Base-by-base conservation (phyloP, 2,888 invertebrate species). In the Artemia sinica region DNA sequence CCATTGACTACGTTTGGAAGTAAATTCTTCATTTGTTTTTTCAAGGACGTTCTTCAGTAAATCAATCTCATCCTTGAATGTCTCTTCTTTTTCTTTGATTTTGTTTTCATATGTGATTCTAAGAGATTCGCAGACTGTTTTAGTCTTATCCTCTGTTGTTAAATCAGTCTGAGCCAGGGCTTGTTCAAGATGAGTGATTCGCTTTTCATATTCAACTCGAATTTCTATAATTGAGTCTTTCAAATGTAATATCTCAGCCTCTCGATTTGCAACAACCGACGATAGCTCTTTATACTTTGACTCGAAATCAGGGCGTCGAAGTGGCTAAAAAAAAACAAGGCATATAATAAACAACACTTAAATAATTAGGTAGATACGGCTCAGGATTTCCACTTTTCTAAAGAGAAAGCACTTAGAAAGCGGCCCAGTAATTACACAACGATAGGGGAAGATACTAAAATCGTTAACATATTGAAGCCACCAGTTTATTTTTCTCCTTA, bases 221-320 rank as follows among this genome's bases (percentile, higher is more conserved):
- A 58, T 58, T 28, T 28, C 14, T 9, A 18, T 58, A 1, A 58
- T n/a, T n/a, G 63, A 58, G 63, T 58, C 63, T 28, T 28, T n/a
- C 63, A 58, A 58, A 58, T 58, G 63, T n/a, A 58, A n/a, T 18
- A 58, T 58, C 63, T 58, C 63, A 18, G 8, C 63, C 2, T 58
- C 28, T 10, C 63, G 63, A 58, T 58, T 28, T 28, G n/a, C 63
- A n/a, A 58, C 14, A 8, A 28, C 28, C 10, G n/a, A 28, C 14
- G 14, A 58, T 8, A 58, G 14, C 63, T 58, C 63, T 58, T 28
- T 58, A 58, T 58, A 58, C 10, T 58, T 58, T n/a, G 63, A n/a
- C 28, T 58, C 63, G 63, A 58, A 58, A 28, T 58, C 63, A n/a
- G 63, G 63, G 63, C 63, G 63, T 18, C 63, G 63, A 18, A 58